These are phyloP conservation scores for Lasiurus cinereus DNA, from an alignment of 2,113 vertebrate genomes.

Conservation along the genomic window DNA sequence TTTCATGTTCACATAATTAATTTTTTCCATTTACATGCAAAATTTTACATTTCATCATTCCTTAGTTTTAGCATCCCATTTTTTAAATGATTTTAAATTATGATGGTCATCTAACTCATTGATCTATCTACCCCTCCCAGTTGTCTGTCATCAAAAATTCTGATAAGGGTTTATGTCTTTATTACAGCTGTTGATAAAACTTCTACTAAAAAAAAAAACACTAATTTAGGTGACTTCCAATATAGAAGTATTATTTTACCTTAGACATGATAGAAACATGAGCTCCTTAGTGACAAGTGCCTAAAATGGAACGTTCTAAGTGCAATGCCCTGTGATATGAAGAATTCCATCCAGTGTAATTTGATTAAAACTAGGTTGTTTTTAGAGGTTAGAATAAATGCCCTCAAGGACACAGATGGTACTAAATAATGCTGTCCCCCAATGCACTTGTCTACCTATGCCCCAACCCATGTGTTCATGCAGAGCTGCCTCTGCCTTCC, in stretches of 20 bases:
- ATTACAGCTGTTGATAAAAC: background rate
- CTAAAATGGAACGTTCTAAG: background rate
- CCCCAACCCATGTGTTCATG: conserved; percentile 84
- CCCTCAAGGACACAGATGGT: background rate
- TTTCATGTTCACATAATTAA: background rate
- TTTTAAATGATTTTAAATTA: conserved; percentile 29
- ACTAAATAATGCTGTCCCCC: background rate
- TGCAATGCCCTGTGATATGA: background rate
- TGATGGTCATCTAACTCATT: background rate
- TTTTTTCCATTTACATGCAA: background rate
- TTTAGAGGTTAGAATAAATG: background rate
- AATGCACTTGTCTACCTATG: background rate
- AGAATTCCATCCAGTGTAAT: background rate
- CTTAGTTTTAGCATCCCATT: background rate
- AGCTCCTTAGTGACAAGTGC: background rate
- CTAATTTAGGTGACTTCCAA: background rate
- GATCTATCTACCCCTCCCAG: background rate
- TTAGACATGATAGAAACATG: background rate
- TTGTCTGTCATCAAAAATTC: background rate
- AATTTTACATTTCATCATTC: background rate
- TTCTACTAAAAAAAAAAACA: background rate
- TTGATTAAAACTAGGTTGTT: background rate
- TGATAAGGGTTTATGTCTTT: background rate
- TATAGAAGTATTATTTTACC: background rate
- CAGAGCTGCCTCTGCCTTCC: conserved; percentile 88